Conservation (phyloP, 2,888 invertebrate genomes). For the Chrysotoxum bicinctum region DNA sequence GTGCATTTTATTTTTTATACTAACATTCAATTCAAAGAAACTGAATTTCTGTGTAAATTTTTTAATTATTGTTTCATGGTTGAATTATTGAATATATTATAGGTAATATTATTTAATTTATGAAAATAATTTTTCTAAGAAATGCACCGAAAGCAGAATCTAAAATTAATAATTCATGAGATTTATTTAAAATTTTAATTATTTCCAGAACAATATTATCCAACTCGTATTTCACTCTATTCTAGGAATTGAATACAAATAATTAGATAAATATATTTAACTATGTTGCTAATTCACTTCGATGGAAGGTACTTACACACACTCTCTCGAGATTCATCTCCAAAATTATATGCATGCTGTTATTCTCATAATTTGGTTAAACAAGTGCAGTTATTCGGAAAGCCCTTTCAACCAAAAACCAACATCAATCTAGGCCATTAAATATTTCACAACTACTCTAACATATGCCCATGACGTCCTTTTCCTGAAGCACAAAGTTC, state of each 20-base stretch:
- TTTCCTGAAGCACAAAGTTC: not conserved
- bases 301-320: not conserved
- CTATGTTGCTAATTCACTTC: not conserved
- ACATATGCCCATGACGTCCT: not conserved
- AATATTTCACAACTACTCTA: conserved; percentile 3
- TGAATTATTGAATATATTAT: too few species aligned
- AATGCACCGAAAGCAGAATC: too few species aligned
- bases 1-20: too few species aligned
- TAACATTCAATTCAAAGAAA: too few species aligned
- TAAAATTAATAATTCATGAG: too few species aligned
- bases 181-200: too few species aligned
- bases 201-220: too few species aligned
- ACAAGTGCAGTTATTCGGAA: conserved; percentile 9
- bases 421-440: conserved; percentile 27
- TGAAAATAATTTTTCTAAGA: too few species aligned
- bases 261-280: not conserved
- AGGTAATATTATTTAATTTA: too few species aligned
- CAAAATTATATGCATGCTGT: not conserved
- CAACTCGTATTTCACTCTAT: too few species aligned
- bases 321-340: not conserved
- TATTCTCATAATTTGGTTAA: not conserved
- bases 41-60: too few species aligned
- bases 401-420: conserved; percentile 12
- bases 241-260: not conserved
- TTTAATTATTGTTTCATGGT: too few species aligned